These are phyloP conservation scores for Paralichthys olivaceus DNA, from an alignment of 2,113 vertebrate species.

Conservation along the genomic window DNA sequence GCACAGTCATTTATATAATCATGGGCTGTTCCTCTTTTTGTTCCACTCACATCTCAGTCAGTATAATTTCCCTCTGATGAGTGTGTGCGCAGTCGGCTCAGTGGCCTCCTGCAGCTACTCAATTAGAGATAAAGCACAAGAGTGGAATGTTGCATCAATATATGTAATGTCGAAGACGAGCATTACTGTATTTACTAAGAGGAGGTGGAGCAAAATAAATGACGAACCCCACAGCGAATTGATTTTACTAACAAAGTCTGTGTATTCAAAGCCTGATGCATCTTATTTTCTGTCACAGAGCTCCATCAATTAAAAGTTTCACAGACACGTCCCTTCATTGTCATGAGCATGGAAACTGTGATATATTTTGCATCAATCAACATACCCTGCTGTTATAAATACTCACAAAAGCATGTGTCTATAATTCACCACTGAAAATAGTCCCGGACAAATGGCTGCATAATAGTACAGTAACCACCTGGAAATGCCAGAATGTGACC, in stretches of 20 bases:
- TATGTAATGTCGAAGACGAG: neutral
- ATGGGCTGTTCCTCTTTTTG: slow-evolving; percentile 35
- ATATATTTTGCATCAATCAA: too few species aligned
- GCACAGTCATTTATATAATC: slow-evolving; percentile 8
- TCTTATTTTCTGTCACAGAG: neutral
- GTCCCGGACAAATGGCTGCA: too few species aligned
- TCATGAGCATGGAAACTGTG: too few species aligned
- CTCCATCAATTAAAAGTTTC: too few species aligned
- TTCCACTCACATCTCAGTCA: slow-evolving; percentile 7
- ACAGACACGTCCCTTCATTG: too few species aligned
- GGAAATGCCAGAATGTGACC: too few species aligned
- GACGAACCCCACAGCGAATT: neutral
- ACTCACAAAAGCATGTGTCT: too few species aligned
- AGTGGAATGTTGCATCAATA: neutral
- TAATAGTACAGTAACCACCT: too few species aligned
- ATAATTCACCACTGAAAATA: too few species aligned
- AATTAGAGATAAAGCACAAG: slow-evolving; percentile 2
- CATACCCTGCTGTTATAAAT: too few species aligned
- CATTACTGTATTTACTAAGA: neutral
- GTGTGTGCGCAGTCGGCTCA: neutral
- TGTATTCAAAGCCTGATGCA: neutral
- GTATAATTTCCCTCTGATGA: slow-evolving; percentile 16
- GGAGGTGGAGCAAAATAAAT: neutral
- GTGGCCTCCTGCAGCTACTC: slow-evolving; percentile 12
- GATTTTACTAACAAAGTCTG: neutral